Conservation (phyloP, 1,140 invertebrate genomes). For the Prorops nasuta region DNA sequence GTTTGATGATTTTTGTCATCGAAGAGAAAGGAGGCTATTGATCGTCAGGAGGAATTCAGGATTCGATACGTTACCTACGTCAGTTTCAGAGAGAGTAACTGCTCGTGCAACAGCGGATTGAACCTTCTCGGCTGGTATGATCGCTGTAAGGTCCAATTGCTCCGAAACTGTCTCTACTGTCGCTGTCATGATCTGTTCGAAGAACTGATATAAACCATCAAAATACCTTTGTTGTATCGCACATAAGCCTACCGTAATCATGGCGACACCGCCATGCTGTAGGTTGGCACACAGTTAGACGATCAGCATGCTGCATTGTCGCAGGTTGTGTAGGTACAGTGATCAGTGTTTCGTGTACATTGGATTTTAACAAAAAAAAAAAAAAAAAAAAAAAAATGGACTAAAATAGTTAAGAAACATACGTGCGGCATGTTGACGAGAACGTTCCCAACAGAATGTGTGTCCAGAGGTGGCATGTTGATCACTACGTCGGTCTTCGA, state of each 20-base stretch:
- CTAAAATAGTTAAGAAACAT: slow-evolving; percentile 48
- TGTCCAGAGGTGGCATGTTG: slow-evolving; percentile 67
- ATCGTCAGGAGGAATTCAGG: too few relatives aligned
- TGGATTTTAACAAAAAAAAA: neutral
- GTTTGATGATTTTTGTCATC: neutral
- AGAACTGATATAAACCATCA: slow-evolving; percentile 55
- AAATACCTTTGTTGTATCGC: slow-evolving; percentile 40
- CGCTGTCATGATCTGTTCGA: slow-evolving; percentile 84
- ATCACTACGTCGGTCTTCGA: slow-evolving; percentile 64
- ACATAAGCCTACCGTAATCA: slow-evolving; percentile 45
- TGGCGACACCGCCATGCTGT: neutral
- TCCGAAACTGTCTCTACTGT: slow-evolving; percentile 91
- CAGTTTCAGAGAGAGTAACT: slow-evolving; percentile 84
- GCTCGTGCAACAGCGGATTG: slow-evolving; percentile 79
- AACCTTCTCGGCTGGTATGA: slow-evolving; percentile 79
- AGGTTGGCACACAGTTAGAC: slow-evolving; percentile 18
- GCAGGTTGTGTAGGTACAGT: slow-evolving; percentile 18
- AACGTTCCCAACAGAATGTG: slow-evolving; percentile 77
- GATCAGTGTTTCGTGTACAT: slow-evolving; percentile 21
- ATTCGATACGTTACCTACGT: too few relatives aligned
- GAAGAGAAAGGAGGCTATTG: neutral
- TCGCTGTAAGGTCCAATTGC: slow-evolving; percentile 76
- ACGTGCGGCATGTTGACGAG: slow-evolving; percentile 89
- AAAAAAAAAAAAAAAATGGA: neutral
- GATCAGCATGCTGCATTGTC: slow-evolving; percentile 24